phyloP scores from a whole-genome alignment of 2,797 vertebrate species.

The Sebastes cheni region DNA sequence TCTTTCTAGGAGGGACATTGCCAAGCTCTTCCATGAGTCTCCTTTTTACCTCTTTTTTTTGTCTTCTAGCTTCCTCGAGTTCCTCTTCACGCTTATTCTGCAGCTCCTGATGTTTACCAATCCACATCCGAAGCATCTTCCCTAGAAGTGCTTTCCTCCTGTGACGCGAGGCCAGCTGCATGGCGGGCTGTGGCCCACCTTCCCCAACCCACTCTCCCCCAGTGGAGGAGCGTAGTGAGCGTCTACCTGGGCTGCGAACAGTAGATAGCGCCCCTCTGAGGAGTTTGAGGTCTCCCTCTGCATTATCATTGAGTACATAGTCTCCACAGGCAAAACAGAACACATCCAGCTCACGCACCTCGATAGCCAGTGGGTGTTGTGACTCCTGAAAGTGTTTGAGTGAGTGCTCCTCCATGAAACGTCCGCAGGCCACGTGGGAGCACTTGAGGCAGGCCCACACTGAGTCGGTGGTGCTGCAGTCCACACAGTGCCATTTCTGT shows the following conservation, averaged over 20 bases:
- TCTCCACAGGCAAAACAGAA: slow-evolving; percentile 97
- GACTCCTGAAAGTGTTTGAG: slow-evolving; percentile 93
- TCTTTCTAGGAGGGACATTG: slow-evolving; percentile 93
- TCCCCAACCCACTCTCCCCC: slow-evolving; percentile 80
- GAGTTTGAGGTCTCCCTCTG: slow-evolving; percentile 95
- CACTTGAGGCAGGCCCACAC: slow-evolving; percentile 99
- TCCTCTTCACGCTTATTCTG: slow-evolving; percentile 84
- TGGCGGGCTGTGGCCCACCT: slow-evolving; percentile 82
- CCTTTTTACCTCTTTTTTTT: slow-evolving; percentile 92
- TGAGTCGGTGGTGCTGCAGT: slow-evolving; percentile 93
- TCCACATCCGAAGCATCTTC: slow-evolving; percentile 86
- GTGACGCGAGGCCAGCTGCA: slow-evolving; percentile 92
- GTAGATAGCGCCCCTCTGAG: slow-evolving; percentile 93
- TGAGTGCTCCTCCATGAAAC: slow-evolving; percentile 95
- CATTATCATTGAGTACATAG: slow-evolving; percentile 97
- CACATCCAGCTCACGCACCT: slow-evolving; percentile 94
- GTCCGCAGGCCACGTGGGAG: slow-evolving; percentile 96
- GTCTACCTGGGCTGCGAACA: slow-evolving; percentile 85
- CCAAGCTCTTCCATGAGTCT: slow-evolving; percentile 93
- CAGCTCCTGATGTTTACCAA: slow-evolving; percentile 83
- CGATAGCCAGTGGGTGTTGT: slow-evolving; percentile 94
- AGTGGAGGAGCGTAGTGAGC: slow-evolving; percentile 89
- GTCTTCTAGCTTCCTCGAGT: slow-evolving; percentile 86
- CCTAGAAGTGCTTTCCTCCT: slow-evolving; percentile 90
- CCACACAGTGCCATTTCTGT: slow-evolving; percentile 95